A percentile compares a stretch with the other conserved stretches of the same genome.
Evolutionary conservation across 2,888 invertebrate genomes (phyloP).

Genomic region (Drosophila vallismaia): DNA sequence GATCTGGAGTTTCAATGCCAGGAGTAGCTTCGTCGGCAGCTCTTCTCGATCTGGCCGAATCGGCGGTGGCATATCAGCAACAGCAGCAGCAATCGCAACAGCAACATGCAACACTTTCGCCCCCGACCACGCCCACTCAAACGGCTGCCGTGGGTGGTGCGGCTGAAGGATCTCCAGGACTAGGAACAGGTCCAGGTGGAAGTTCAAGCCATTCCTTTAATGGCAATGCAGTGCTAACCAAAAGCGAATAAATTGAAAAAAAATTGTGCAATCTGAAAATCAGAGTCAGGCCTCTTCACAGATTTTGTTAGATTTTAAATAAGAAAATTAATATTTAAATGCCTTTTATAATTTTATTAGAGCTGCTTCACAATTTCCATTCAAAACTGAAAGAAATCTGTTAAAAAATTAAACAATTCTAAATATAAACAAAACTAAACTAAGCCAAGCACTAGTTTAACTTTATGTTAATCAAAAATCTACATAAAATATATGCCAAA

Average conservation of each 20-base stretch:
- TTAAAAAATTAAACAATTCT: not conserved
- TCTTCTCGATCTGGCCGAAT: slow-evolving; percentile 66
- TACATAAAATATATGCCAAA: slow-evolving; percentile 9
- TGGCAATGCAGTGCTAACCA: slow-evolving; percentile 55
- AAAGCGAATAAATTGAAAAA: slow-evolving; percentile 59
- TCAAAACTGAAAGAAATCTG: slow-evolving; percentile 2
- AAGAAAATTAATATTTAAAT: slow-evolving; percentile 1
- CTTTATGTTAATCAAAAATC: slow-evolving; percentile 20
- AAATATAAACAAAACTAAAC: slow-evolving; percentile 3
- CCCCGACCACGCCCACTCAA: slow-evolving; percentile 80
- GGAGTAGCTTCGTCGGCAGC: slow-evolving; percentile 59
- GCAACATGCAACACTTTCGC: slow-evolving; percentile 71
- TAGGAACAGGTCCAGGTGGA: slow-evolving; percentile 7
- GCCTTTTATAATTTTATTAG: not conserved
- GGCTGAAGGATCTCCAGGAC: slow-evolving; percentile 52
- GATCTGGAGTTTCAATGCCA: slow-evolving; percentile 24
- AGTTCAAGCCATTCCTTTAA: slow-evolving; percentile 35
- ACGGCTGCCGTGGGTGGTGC: slow-evolving; percentile 40
- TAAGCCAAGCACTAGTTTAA: slow-evolving; percentile 4
- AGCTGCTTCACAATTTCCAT: not conserved
- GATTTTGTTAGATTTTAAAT: slow-evolving; percentile 12
- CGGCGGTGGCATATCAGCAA: slow-evolving; percentile 71
- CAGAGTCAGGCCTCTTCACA: not conserved
- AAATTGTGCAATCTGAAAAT: slow-evolving; percentile 37
- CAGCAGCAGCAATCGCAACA: slow-evolving; percentile 66